phyloP scores from a whole-genome alignment of 2,113 vertebrate species.

The Cercopithecus mona region DNA sequence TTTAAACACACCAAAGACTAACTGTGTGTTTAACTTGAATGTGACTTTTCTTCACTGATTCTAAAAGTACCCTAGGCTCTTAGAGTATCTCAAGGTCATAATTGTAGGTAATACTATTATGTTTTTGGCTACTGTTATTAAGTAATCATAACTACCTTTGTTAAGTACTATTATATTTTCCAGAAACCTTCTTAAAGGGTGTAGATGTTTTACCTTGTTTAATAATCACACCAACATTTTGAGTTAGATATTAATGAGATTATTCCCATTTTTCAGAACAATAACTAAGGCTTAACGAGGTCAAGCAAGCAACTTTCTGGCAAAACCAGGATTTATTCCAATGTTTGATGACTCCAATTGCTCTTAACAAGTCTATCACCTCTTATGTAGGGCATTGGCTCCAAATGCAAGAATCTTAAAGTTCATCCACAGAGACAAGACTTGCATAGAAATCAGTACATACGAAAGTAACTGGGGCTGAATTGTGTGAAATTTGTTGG shows the following conservation, averaged over 20 bases:
- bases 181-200: not conserved
- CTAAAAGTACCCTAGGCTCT: not conserved
- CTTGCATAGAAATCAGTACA: not conserved
- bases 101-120: not conserved
- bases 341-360: not conserved
- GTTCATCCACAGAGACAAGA: not conserved
- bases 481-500: not conserved
- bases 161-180: not conserved
- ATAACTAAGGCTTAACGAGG: not conserved
- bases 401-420: not conserved
- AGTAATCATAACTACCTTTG: not conserved
- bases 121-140: not conserved
- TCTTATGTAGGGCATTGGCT: not conserved
- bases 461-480: not conserved
- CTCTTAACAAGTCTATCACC: not conserved
- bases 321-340: not conserved
- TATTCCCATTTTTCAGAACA: not conserved
- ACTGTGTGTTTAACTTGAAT: not conserved
- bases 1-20: not conserved
- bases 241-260: not conserved
- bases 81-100: not conserved
- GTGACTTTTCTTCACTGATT: not conserved
- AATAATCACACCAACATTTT: not conserved
- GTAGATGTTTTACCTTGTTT: slow-evolving; percentile 6
- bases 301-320: not conserved